phyloP scores from a whole-genome alignment of 2,113 vertebrate genomes.

The Callipepla squamata region DNA sequence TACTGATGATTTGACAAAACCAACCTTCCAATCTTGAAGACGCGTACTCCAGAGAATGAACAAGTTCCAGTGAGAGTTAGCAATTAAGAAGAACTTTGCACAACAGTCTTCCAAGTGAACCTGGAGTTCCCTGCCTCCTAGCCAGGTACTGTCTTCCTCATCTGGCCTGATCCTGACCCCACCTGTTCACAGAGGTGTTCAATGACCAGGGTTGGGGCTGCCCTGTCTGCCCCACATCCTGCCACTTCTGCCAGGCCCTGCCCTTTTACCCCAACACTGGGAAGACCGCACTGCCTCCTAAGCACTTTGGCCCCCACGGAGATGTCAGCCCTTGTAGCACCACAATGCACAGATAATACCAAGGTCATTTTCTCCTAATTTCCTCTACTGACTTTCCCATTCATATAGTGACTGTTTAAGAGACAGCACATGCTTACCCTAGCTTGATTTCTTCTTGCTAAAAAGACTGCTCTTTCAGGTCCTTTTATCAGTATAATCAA shows the following conservation, averaged over 20 bases:
- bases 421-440: neutral
- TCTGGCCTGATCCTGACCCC: neutral
- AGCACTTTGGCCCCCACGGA: neutral
- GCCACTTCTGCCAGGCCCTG: neutral
- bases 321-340: rapidly evolving
- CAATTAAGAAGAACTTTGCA: rapidly evolving
- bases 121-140: neutral
- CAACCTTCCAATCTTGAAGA: neutral
- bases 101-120: neutral
- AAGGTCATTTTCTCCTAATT: neutral
- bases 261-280: neutral
- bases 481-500: slow-evolving; percentile 5
- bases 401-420: neutral
- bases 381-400: neutral
- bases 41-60: neutral
- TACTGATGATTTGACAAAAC: neutral
- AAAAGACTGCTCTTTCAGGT: neutral
- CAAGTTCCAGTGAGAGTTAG: neutral
- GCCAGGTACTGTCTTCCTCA: neutral
- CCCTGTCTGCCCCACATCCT: neutral
- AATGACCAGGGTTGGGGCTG: neutral
- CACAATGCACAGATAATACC: rapidly evolving
- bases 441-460: neutral
- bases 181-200: rapidly evolving
- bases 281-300: neutral